Evolutionary conservation across 1,140 invertebrate genomes (phyloP), one percentile per base, ranked within the genome.

Genomic region (Neelides sp.): DNA sequence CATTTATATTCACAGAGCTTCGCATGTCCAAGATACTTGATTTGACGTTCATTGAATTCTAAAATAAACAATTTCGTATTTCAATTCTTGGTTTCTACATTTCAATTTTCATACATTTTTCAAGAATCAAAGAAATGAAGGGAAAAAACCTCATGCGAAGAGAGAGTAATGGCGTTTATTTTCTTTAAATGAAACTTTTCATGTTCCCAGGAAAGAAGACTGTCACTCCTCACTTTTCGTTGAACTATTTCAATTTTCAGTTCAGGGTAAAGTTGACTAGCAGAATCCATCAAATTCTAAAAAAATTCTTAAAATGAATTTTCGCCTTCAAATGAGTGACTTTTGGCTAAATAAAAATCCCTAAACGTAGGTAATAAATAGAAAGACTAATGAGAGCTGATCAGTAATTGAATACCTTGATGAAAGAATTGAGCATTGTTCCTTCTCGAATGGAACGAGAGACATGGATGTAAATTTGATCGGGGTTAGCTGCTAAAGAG

Each of bases 161-260:
- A 94, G 4, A 97, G 58, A 8, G 92, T 97, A 61, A 95, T 83
- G 0, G 90, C 90, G 22, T 89, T 82, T 51, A 96, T 74, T 54
- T 90, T 74, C 52, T 85, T 77, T 59, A 97, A 90, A 64, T 88
- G 93, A 66, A 86, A 98, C 61, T 91, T 73, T 67, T 98, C 94
- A 64, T 99, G 95, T 66, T 98, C 93, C 94, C 94, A 98, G 0
- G 88, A 84, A 26, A 97, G 66, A 47, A 80, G 74, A 48, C 91
- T 86, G 44, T 96, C 89, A 1, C 88, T 89, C n/a, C 97, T 95
- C 56, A 98, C 97, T 72, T 97, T 98, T 68, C 96, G 96, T 63
- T 96, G 92, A 12, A 92, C 74, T 42, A 88, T 76, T 60, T 87
- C 79, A 22, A 91, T 74, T 3, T 73, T 75, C 1, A 80, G 62